phyloP scores from a whole-genome alignment of 2,113 vertebrate species.

The Calidris pugnax region DNA sequence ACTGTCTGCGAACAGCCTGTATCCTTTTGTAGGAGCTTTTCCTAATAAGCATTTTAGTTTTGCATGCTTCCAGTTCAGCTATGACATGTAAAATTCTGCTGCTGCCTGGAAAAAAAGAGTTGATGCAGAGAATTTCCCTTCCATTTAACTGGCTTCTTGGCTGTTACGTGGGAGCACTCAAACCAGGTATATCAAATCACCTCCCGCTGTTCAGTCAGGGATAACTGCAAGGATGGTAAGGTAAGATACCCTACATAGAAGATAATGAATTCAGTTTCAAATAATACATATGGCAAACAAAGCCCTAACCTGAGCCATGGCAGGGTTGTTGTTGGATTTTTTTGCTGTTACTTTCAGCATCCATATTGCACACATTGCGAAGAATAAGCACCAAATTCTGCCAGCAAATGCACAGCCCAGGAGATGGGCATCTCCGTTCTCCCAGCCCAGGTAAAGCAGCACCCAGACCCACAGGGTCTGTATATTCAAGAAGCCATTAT shows the following conservation, averaged over 20 bases:
- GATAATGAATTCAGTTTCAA: neutral
- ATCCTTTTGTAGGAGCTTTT: neutral
- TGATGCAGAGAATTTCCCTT: neutral
- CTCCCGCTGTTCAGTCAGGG: neutral
- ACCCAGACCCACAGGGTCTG: neutral
- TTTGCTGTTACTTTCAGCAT: neutral
- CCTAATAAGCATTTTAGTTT: neutral
- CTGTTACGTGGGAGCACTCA: neutral
- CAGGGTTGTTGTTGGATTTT: neutral
- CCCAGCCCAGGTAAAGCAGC: neutral
- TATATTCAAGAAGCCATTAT: neutral
- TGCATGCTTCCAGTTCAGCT: neutral
- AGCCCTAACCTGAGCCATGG: neutral
- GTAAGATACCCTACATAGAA: neutral
- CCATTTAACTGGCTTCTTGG: neutral
- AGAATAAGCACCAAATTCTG: neutral
- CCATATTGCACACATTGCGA: fast-evolving
- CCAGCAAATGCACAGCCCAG: neutral
- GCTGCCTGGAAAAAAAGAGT: neutral
- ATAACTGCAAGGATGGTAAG: neutral
- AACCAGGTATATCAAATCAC: neutral
- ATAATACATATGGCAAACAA: neutral
- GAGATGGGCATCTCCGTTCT: neutral
- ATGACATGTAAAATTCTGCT: neutral
- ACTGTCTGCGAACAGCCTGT: neutral